phyloP scores from a whole-genome alignment of 1,140 invertebrate genomes.

The Pantala flavescens region DNA sequence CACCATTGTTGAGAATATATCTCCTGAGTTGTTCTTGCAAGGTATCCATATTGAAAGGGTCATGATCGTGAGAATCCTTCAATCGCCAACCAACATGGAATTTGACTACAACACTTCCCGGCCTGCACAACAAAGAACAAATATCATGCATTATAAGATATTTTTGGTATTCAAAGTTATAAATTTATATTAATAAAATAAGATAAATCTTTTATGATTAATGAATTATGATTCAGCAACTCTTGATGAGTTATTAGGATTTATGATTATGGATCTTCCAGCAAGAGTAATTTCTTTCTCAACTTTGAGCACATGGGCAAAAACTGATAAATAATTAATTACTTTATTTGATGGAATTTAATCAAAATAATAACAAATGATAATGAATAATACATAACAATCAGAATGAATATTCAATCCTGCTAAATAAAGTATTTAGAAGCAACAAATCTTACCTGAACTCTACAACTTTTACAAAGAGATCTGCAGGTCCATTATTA shows the following conservation, averaged over 20 bases:
- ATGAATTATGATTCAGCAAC: no score
- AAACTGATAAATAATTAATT: no score
- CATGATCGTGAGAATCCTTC: slow-evolving; percentile 38
- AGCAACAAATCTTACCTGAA: slow-evolving; percentile 39
- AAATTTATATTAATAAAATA: neutral
- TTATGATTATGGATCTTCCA: no score
- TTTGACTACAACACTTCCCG: slow-evolving; percentile 49
- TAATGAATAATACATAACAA: no score
- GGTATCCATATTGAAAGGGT: slow-evolving; percentile 39
- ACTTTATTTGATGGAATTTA: no score
- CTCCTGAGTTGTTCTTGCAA: slow-evolving; percentile 38
- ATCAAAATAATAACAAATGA: no score
- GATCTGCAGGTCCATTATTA: slow-evolving; percentile 39
- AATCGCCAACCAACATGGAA: slow-evolving; percentile 51
- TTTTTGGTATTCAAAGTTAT: neutral
- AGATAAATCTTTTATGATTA: no score
- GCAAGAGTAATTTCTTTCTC: no score
- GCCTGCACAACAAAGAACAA: slow-evolving; percentile 35
- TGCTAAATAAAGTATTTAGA: no score
- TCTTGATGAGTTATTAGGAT: no score
- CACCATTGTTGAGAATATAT: slow-evolving; percentile 38
- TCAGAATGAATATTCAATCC: no score
- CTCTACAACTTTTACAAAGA: slow-evolving; percentile 50
- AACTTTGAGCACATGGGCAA: no score
- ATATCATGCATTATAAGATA: neutral